A percentile compares a stretch with the other conserved stretches of the same genome.
Conservation (phyloP, 2,113 vertebrate genomes). For the Zeus faber region DNA sequence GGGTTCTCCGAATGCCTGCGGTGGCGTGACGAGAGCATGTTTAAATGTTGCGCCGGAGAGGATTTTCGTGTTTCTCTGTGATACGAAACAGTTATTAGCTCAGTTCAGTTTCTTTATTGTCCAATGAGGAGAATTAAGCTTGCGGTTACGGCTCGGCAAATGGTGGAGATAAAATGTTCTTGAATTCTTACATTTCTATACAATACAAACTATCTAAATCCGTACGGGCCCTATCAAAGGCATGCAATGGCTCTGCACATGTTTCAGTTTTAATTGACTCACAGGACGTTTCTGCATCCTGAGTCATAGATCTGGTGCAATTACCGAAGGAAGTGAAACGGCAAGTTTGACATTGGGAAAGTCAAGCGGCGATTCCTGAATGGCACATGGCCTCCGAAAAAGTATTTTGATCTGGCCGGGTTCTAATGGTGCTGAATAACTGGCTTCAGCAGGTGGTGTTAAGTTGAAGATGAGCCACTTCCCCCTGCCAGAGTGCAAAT, state of each 20-base stretch:
- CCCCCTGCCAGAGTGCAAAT: conserved; percentile 12
- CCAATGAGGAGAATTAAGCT: too few relatives aligned
- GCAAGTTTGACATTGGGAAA: conserved; percentile 40
- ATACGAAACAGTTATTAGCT: too few relatives aligned
- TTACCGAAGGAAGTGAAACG: conserved; percentile 29
- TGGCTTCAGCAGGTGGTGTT: conserved; percentile 31
- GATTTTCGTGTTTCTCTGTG: too few relatives aligned
- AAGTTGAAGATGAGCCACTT: conserved; percentile 42
- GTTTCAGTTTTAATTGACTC: conserved; percentile 60
- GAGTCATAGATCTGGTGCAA: conserved; percentile 62
- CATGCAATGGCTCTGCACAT: conserved; percentile 67
- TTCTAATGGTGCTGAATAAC: conserved; percentile 54
- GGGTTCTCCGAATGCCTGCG: conserved; percentile 47
- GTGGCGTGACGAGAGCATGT: conserved; percentile 44
- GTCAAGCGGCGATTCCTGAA: conserved; percentile 50
- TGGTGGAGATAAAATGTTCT: too few relatives aligned
- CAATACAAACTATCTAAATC: too few relatives aligned
- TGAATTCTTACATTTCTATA: too few relatives aligned
- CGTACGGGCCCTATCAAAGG: too few relatives aligned
- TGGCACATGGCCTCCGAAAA: conserved; percentile 47
- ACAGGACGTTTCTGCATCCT: conserved; percentile 62
- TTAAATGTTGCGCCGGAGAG: conserved; percentile 55
- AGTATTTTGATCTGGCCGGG: conserved; percentile 27
- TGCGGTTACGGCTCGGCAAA: too few relatives aligned
- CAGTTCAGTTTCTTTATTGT: too few relatives aligned